Percentiles rank a stretch among this genome's conserved stretches.
These are phyloP conservation scores for Ephydatia muelleri DNA, from an alignment of 37 sponge, comb jelly and placozoan genomes.

Conservation along the genomic window DNA sequence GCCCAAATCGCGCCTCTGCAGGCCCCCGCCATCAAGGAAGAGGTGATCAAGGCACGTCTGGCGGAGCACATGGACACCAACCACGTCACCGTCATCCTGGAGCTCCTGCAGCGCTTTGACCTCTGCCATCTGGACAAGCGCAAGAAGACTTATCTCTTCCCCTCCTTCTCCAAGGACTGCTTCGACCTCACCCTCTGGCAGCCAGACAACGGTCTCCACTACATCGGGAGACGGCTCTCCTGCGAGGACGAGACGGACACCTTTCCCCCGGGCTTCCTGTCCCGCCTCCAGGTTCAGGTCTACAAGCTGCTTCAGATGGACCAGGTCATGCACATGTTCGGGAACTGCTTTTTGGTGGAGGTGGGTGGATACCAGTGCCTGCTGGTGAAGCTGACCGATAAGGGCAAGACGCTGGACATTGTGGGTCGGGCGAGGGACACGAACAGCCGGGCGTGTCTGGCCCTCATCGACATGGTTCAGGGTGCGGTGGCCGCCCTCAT, in stretches of 20 bases:
- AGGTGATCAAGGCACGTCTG: slow-evolving; percentile 23
- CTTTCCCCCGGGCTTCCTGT: slow-evolving; percentile 75
- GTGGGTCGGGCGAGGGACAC: slow-evolving; percentile 27
- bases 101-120: slow-evolving; percentile 59
- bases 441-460: slow-evolving; percentile 19
- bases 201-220: slow-evolving; percentile 7
- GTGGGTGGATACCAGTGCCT: slow-evolving; percentile 36
- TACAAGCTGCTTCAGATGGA: slow-evolving; percentile 6
- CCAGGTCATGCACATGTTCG: slow-evolving; percentile 19
- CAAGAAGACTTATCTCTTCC: slow-evolving; percentile 39
- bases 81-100: slow-evolving; percentile 42
- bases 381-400: slow-evolving; percentile 5
- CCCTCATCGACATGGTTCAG: slow-evolving; percentile 59
- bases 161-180: slow-evolving; percentile 24
- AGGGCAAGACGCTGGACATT: slow-evolving; percentile 38
- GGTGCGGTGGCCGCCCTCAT: slow-evolving; percentile 30
- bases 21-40: slow-evolving; percentile 36
- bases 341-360: slow-evolving; percentile 55
- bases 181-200: slow-evolving; percentile 43
- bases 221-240: slow-evolving; percentile 43
- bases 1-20: slow-evolving; percentile 29
- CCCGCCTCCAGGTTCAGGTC: slow-evolving; percentile 61
- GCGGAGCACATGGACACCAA: slow-evolving; percentile 26
- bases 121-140: slow-evolving; percentile 49
- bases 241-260: slow-evolving; percentile 55